Conservation (phyloP, 2,888 invertebrate genomes). For the Rhagonycha lutea region DNA sequence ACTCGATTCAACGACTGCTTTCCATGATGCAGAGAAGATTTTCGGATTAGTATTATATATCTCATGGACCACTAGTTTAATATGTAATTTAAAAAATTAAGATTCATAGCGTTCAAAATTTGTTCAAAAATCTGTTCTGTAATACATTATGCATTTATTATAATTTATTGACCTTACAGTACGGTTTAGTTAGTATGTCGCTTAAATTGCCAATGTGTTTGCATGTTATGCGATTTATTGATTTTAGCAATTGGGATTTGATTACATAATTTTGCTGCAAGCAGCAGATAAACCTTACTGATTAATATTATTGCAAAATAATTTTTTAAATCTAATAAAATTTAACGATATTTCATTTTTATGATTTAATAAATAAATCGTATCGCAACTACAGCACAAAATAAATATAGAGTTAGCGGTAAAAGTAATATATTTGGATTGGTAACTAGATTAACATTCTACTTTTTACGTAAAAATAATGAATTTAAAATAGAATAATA, state of each 20-base stretch:
- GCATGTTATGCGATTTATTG: neutral
- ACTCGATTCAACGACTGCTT: neutral
- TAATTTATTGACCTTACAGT: neutral
- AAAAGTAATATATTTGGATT: neutral
- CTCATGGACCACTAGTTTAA: neutral
- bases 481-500: neutral
- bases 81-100: neutral
- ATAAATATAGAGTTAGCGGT: neutral
- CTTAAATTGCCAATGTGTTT: neutral
- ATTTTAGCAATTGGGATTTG: neutral
- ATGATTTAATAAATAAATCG: neutral
- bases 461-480: neutral
- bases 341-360: neutral
- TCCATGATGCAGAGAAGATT: neutral
- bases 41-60: neutral
- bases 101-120: neutral
- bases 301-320: neutral
- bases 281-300: neutral
- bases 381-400: neutral
- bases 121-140: neutral
- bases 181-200: neutral
- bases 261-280: neutral
- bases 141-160: neutral
- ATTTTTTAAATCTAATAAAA: neutral
- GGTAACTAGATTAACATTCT: neutral